Evolutionary conservation across 2,888 invertebrate species (phyloP), one percentile per base, ranked within the genome.

Genomic region (Hemicrepidius hirtus): DNA sequence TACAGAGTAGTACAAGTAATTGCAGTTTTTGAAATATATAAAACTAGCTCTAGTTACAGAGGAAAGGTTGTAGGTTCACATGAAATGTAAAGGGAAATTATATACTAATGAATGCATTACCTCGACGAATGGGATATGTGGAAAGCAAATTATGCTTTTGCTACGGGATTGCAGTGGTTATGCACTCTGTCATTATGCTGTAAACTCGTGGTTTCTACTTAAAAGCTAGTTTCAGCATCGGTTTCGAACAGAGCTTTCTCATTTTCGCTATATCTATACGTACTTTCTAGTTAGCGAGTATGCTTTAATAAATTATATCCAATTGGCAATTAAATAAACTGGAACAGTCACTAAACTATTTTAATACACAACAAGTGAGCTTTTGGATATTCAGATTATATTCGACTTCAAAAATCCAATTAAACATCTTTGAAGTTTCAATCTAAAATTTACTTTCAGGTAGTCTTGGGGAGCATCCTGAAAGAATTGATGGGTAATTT

Each of bases 61-160:
- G 16, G 37, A n/a, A 16, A 41, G 24, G 24, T 44, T 1, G 18
- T 4, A 41, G 24, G 24, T 60, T 60, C n/a, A 41, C 3, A 9
- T 10, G 7, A 44, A 60, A 60, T 60, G 24, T 13, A 60, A 60
- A 57, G 60, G 13, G 9, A 44, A 60, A 60, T 60, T 60, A 60
- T 21, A 60, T 60, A 60, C 60, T 60, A 60, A 60, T 60, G 60
- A 60, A 60, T 60, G 60, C 44, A 60, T 40, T 60, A 28, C 60
- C 9, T 60, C 60, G 60, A 28, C 60, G 60, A 44, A 60, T 44
- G 24, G 41, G 60, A 60, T 44, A 60, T 21, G 60, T 41, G 40
- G 41, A 44, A 44, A 60, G 60, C 28, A 60, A 60, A 60, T 60
- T 41, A 44, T 41, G 60, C 60, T 60, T 41, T 20, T 41, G 41